These are phyloP conservation scores for Akabosia matsudoensis DNA, from an alignment of 1,140 invertebrate species.

Conservation along the genomic window DNA sequence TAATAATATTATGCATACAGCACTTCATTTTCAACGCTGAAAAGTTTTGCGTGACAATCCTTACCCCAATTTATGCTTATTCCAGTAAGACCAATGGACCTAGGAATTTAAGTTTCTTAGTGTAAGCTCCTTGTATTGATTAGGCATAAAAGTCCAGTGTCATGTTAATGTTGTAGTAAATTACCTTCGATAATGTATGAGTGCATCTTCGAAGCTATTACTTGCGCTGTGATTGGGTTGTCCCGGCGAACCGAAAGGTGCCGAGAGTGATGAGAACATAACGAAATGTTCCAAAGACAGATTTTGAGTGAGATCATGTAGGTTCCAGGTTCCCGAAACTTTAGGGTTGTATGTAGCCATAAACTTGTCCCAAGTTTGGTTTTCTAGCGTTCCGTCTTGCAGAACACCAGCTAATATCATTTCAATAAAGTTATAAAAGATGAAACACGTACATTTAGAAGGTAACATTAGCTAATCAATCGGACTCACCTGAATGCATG, in stretches of 20 bases:
- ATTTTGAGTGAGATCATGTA: constrained; percentile 28
- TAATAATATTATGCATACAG: too few species aligned
- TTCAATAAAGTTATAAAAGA: too few species aligned
- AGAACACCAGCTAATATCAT: constrained; percentile 15
- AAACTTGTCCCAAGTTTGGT: constrained; percentile 25
- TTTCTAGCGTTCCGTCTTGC: not conserved
- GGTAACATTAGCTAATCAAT: constrained; percentile 1
- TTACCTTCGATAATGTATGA: not conserved
- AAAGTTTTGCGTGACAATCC: too few species aligned
- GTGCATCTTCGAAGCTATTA: not conserved
- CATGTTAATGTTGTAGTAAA: too few species aligned
- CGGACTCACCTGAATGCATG: constrained; percentile 21
- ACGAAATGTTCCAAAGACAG: constrained; percentile 4
- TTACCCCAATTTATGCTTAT: not conserved
- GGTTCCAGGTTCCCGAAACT: constrained; percentile 25
- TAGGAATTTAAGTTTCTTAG: too few species aligned
- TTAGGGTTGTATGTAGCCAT: not conserved
- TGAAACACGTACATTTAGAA: too few species aligned
- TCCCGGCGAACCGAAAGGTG: not conserved
- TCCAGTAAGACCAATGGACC: not conserved
- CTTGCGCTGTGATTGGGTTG: not conserved
- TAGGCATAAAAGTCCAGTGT: too few species aligned
- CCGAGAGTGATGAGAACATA: not conserved
- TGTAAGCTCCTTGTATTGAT: too few species aligned
- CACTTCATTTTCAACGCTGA: too few species aligned